phyloP scores from a whole-genome alignment of 2,888 invertebrate genomes.

The Timema cristinae region DNA sequence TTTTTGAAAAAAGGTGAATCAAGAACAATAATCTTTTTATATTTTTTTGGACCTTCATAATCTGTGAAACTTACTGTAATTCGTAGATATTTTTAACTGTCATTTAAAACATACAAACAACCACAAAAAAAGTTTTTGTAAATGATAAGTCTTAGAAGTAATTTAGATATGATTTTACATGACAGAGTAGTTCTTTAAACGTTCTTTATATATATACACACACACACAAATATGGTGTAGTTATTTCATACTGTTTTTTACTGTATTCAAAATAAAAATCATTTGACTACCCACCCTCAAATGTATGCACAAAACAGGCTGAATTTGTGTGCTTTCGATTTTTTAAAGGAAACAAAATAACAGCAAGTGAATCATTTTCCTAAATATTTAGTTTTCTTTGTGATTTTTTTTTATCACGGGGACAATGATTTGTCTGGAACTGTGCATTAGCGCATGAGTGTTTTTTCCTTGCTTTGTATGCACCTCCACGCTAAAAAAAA shows the following conservation, averaged over 20 bases:
- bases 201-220: slow-evolving; percentile 15
- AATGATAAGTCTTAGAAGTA: background rate
- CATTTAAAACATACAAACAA: background rate
- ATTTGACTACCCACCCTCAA: slow-evolving; percentile 5
- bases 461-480: too few relatives aligned
- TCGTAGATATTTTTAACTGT: background rate
- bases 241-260: slow-evolving; percentile 29
- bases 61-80: too few relatives aligned
- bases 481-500: too few relatives aligned
- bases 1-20: background rate
- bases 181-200: background rate
- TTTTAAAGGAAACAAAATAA: too few relatives aligned
- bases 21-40: slow-evolving; percentile 17
- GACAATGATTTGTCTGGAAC: too few relatives aligned
- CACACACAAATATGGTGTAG: slow-evolving; percentile 20
- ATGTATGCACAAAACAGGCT: background rate
- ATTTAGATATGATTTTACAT: slow-evolving; percentile 17
- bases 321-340: background rate
- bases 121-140: background rate
- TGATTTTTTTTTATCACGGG: too few relatives aligned
- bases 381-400: too few relatives aligned
- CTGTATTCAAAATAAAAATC: slow-evolving; percentile 24
- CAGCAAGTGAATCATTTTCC: too few relatives aligned
- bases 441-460: too few relatives aligned
- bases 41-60: slow-evolving; percentile 7